Evolutionary conservation across 2,888 invertebrate genomes (phyloP), one percentile per base, ranked within the genome.

Genomic region (Hirudinaria manillensis): DNA sequence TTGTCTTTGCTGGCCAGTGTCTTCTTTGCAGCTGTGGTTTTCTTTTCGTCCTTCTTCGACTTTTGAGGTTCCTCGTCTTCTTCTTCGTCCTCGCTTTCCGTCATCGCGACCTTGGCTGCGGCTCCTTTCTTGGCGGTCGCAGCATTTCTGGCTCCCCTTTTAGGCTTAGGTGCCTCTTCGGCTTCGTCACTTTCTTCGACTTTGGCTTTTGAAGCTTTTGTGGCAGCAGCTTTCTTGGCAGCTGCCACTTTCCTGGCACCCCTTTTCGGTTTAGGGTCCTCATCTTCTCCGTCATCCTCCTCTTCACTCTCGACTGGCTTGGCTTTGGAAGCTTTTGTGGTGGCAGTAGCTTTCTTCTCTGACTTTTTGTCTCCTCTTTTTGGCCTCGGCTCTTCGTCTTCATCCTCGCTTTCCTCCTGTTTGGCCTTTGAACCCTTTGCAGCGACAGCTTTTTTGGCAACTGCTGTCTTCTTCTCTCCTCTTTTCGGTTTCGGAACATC

Each of bases 401-500:
- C 51, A 36, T 53, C 32, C 71, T 71, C 36, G 34, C 36, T 70
- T 38, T n/a, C n/a, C 45, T 38, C 45, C 21, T 53, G 13, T 53
- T 21, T 53, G 13, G 13, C 53, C 53, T 13, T 53, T 53, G 13
- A 16, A 53, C 21, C 53, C 21, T 53, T 21, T 16, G 21, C 53
- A 53, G 13, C 21, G 53, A 16, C 21, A 21, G 53, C 53, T 53
- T 53, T 53, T 53, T 53, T 53, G 53, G 53, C 70, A 16, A 19
- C 70, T 16, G 45, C 70, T 6, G 32, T 70, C 70, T 70, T 70
- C 16, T 19, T 36, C 38, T 3, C 34, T 3, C 36, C 21, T 4
- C 16, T 16, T 70, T 70, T 70, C 27, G 36, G 34, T n/a, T 19
- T 70, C 70, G 34, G 32, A 70, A n/a, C 45, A 21, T 70, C 45